A percentile compares a stretch with the other conserved stretches of the same genome.
These are phyloP conservation scores for Platypus cylindrus DNA, from an alignment of 2,888 invertebrate genomes.

Conservation along the genomic window DNA sequence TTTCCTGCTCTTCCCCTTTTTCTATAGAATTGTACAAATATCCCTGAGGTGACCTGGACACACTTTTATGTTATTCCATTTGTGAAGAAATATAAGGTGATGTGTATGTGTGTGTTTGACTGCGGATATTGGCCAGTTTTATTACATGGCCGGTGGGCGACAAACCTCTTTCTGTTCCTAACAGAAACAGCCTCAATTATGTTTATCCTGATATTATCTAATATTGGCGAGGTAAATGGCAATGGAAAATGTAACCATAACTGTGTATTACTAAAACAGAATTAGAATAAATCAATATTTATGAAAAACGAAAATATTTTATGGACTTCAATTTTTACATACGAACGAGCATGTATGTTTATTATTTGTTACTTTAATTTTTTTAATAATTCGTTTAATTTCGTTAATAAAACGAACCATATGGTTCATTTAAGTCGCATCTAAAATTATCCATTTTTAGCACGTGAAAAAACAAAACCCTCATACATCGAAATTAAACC, in stretches of 20 bases:
- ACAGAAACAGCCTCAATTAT: constrained; percentile 27
- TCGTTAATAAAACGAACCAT: no score
- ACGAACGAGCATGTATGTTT: no score
- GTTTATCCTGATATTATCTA: constrained; percentile 17
- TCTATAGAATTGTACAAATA: constrained; percentile 10
- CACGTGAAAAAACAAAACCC: constrained; percentile 1
- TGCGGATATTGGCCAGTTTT: constrained; percentile 38
- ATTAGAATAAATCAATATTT: no score
- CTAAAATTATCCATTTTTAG: not conserved
- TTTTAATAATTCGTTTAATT: no score
- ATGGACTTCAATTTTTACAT: no score
- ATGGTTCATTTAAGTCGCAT: not conserved
- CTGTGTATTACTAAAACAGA: no score
- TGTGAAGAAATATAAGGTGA: constrained; percentile 16
- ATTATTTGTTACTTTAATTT: no score
- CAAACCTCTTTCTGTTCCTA: no score
- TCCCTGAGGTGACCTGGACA: constrained; percentile 16
- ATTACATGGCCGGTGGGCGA: constrained; percentile 33
- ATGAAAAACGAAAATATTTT: no score
- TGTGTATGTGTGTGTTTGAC: no score
- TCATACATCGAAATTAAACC: constrained; percentile 5
- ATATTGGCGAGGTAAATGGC: constrained; percentile 11
- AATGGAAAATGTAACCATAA: no score
- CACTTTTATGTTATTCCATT: constrained; percentile 16
- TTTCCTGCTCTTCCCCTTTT: constrained; percentile 10